Percentiles rank a stretch among this genome's conserved stretches.
Evolutionary conservation across 2,888 invertebrate genomes (phyloP).

Genomic region (Pocota personata): DNA sequence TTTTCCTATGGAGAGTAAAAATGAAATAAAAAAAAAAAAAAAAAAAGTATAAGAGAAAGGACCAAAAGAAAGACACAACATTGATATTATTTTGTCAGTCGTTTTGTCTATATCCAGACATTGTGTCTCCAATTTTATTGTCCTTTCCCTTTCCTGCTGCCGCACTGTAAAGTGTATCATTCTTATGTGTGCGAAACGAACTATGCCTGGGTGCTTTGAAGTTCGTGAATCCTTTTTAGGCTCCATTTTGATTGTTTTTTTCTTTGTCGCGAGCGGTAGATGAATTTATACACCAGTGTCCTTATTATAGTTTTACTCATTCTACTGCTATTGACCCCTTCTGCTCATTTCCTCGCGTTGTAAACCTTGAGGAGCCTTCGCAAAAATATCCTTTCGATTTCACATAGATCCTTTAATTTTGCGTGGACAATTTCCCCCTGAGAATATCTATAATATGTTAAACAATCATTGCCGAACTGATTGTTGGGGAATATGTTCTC

Average conservation of each 20-base stretch:
- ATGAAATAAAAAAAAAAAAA: slow-evolving; percentile 28
- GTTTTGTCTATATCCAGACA: slow-evolving; percentile 71
- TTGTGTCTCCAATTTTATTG: slow-evolving; percentile 72
- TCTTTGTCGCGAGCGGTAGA: neutral
- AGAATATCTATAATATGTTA: slow-evolving; percentile 44
- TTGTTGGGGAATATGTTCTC: slow-evolving; percentile 40
- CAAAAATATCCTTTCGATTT: slow-evolving; percentile 54
- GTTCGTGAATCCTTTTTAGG: slow-evolving; percentile 37
- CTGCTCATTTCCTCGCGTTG: neutral
- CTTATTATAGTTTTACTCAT: neutral
- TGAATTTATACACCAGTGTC: neutral
- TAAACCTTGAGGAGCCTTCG: neutral
- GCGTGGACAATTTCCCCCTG: slow-evolving; percentile 34
- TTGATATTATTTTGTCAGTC: slow-evolving; percentile 69
- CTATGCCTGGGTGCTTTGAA: slow-evolving; percentile 32
- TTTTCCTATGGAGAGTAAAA: slow-evolving; percentile 17
- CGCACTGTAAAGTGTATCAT: slow-evolving; percentile 45
- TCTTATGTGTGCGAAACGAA: slow-evolving; percentile 14
- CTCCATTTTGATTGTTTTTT: slow-evolving; percentile 40
- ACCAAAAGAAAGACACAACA: slow-evolving; percentile 57
- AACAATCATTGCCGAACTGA: slow-evolving; percentile 54
- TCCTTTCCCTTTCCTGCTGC: slow-evolving; percentile 62
- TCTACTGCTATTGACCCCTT: neutral
- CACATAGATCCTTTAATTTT: slow-evolving; percentile 46
- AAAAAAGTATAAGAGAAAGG: slow-evolving; percentile 11